Evolutionary conservation across 2,888 invertebrate genomes (phyloP).

Genomic region (Azorinus chamasolen): DNA sequence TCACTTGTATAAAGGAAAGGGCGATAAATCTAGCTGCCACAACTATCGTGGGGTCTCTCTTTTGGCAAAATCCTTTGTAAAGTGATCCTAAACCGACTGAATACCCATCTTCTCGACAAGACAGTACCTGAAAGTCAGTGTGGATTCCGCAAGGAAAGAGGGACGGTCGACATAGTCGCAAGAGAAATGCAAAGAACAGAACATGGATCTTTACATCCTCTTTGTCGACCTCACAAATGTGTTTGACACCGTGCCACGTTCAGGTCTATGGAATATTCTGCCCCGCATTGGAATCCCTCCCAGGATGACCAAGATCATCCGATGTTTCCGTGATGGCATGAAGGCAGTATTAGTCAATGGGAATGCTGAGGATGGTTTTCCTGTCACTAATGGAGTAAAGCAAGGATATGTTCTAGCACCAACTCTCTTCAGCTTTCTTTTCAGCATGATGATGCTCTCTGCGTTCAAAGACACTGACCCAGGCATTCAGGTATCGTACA

Average conservation of each 20-base stretch:
- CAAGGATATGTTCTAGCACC: conserved; percentile 8
- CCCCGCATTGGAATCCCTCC: conserved; percentile 1
- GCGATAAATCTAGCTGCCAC: too few relatives aligned
- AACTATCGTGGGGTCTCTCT: too few relatives aligned
- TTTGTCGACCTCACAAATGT: not conserved
- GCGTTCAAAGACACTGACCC: conserved; percentile 2
- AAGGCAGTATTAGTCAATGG: conserved; percentile 2
- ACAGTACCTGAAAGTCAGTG: not conserved
- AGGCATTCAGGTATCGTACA: conserved; percentile 6
- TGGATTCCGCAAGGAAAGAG: not conserved
- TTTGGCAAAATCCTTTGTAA: too few relatives aligned
- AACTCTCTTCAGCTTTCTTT: conserved; percentile 11
- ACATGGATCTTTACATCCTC: conserved; percentile 3
- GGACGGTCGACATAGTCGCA: not conserved
- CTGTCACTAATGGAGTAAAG: conserved; percentile 14
- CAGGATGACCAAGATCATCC: not conserved
- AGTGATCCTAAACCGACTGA: too few relatives aligned
- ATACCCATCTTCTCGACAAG: too few relatives aligned
- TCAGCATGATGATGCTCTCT: conserved; percentile 2
- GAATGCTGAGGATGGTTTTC: not conserved
- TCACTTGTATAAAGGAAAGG: too few relatives aligned
- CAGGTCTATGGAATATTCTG: conserved; percentile 2
- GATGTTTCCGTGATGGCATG: not conserved
- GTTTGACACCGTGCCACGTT: not conserved
- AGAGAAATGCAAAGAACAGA: not conserved